Evolutionary conservation across 2,888 invertebrate genomes (phyloP).

Genomic region (Lasioglossum zephyrum): DNA sequence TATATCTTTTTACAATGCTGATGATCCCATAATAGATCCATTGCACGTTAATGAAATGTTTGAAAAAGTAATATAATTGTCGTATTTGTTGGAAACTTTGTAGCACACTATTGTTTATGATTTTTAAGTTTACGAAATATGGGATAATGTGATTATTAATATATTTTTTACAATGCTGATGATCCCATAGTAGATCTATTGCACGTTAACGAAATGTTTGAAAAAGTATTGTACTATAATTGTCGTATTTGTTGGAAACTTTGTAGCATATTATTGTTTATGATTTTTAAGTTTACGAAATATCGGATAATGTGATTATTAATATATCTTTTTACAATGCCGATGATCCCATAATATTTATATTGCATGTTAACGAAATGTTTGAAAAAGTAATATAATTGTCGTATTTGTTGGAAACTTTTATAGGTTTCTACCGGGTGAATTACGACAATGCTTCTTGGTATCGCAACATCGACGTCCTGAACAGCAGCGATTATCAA

Average conservation of each 20-base stretch:
- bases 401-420: neutral
- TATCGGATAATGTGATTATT: neutral
- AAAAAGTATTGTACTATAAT: neutral
- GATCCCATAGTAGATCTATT: neutral
- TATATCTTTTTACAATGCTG: too few relatives aligned
- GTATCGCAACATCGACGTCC: slow-evolving; percentile 85
- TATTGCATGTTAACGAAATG: neutral
- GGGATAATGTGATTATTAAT: neutral
- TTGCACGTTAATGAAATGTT: too few relatives aligned
- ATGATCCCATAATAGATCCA: too few relatives aligned
- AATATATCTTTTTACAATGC: neutral
- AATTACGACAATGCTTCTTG: slow-evolving; percentile 87
- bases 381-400: neutral
- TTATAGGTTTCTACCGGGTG: slow-evolving; percentile 87
- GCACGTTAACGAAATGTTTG: neutral
- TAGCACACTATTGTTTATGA: too few relatives aligned
- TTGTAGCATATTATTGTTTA: slow-evolving; percentile 10
- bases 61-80: too few relatives aligned
- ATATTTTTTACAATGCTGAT: neutral
- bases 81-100: too few relatives aligned
- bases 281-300: too few relatives aligned
- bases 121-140: too few relatives aligned
- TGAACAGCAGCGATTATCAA: slow-evolving; percentile 83
- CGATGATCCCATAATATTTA: neutral
- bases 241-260: neutral